Conservation (phyloP, 2,113 vertebrate species). For the Ornithorhynchus anatinus region DNA sequence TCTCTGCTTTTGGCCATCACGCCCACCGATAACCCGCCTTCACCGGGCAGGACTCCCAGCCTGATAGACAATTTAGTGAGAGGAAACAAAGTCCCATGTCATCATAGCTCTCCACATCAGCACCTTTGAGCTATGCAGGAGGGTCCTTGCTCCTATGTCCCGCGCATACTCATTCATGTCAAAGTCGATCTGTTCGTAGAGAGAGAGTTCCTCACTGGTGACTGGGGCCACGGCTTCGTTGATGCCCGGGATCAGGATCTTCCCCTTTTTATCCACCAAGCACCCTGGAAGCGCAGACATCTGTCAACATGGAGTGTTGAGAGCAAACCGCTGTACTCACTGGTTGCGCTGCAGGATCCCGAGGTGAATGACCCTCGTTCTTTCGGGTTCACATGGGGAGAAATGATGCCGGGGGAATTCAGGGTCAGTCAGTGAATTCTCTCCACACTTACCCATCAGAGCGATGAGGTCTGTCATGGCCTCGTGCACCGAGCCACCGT, state of each 20-base stretch:
- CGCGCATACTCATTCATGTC: conserved; percentile 86
- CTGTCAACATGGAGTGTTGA: fast-evolving
- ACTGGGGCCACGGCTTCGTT: conserved; percentile 80
- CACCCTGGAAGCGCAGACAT: conserved; percentile 65
- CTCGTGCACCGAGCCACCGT: conserved; percentile 93
- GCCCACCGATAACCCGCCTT: too few species aligned
- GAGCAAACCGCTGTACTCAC: too few species aligned
- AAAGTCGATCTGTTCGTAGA: conserved; percentile 93
- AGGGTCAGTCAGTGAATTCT: too few species aligned
- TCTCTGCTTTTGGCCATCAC: too few species aligned
- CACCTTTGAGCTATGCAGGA: conserved; percentile 86
- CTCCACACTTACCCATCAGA: conserved; percentile 89
- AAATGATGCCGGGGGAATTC: too few species aligned
- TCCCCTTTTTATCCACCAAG: conserved; percentile 81
- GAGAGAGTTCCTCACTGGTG: conserved; percentile 78
- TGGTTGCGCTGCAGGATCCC: too few species aligned
- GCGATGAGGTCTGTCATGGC: conserved; percentile 93
- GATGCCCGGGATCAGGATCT: conserved; percentile 86
- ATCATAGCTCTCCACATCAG: background rate
- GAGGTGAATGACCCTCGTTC: too few species aligned
- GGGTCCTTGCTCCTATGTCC: conserved; percentile 78
- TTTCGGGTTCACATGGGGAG: too few species aligned
- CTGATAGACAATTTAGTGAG: background rate
- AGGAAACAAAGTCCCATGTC: background rate
- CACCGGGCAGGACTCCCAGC: background rate